Base-by-base conservation (phyloP, 2,113 vertebrate species). In the Brienomyrus longianalis region DNA sequence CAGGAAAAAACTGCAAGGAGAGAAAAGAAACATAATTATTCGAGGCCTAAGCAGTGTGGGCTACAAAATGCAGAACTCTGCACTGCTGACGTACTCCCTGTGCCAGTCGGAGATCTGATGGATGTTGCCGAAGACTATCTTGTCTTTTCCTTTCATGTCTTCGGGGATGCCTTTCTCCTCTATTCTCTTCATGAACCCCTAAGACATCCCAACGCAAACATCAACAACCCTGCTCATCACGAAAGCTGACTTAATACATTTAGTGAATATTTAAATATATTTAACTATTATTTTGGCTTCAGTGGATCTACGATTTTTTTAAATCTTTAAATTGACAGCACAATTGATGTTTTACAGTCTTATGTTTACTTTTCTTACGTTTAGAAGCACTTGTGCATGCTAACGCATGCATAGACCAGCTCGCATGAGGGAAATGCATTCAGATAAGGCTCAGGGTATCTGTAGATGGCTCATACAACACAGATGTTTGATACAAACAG, bases 51-150 rank as follows among this genome's bases (percentile, higher is more conserved):
- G 13, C 9, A 48, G 10, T 21, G 3, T 15, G 17, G 54, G 8
- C 35, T 43, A 62, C 23, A 88, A 31, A 66, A 9, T 8, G 39
- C 56, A 91, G 7, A 17, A 17, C 9, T 15, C 17, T 15, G 56
- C 39, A 0, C 1, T 50, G 39, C 43, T 13, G 50, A 91, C 95
- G 35, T 93, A 99, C 98, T 99, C 98, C 93, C 97, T 96, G 93
- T 99, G 98, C 98, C 98, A 99, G 95, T 99, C 98, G 80, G 98
- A 99, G 93, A 99, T 98, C 95, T 99, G 98, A 92, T 99, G 98
- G 92, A 99, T 99, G 93, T 99, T 99, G 52, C 98, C 98, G 87
- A 99, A 99, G 51, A 99, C 98, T 1, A 99, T 99, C 92, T 99
- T 99, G 93, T 99, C 98, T 92, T 99, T 99, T 86, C 98, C 98